These are phyloP conservation scores for Patiria pectinifera DNA, from an alignment of 53 echinoderm and acorn worm genomes.

Conservation along the genomic window DNA sequence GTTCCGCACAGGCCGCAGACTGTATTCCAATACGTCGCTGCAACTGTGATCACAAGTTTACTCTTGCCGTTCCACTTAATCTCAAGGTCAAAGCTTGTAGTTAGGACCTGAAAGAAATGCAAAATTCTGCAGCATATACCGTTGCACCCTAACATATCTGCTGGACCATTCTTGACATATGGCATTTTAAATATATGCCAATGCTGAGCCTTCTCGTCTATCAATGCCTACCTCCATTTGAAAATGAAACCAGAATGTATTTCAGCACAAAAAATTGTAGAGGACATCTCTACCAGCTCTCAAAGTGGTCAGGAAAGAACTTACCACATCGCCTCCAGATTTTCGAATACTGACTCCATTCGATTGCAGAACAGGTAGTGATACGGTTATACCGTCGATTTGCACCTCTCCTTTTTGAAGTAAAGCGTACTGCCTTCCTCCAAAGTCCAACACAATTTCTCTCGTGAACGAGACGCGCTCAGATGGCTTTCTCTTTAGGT, in stretches of 20 bases:
- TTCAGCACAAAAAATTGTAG: too few relatives aligned
- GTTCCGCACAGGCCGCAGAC: conserved; percentile 81
- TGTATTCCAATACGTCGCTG: conserved; percentile 66
- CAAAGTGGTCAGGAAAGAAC: too few relatives aligned
- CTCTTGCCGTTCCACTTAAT: conserved; percentile 56
- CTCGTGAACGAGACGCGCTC: conserved; percentile 66
- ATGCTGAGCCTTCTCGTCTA: too few relatives aligned
- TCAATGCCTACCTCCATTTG: too few relatives aligned
- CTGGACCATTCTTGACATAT: too few relatives aligned
- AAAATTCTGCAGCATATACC: background rate
- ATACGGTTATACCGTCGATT: conserved; percentile 68
- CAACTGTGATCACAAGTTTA: conserved; percentile 12
- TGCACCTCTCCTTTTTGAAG: conserved; percentile 48
- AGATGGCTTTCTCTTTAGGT: conserved; percentile 60
- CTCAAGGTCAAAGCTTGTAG: conserved; percentile 52
- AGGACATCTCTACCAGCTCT: too few relatives aligned
- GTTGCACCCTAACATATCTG: too few relatives aligned
- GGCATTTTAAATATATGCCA: too few relatives aligned
- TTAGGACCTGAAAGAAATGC: conserved; percentile 44
- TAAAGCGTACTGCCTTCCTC: conserved; percentile 46
- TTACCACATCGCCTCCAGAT: conserved; percentile 73
- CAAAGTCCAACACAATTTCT: conserved; percentile 62
- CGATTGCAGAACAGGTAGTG: conserved; percentile 62
- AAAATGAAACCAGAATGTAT: too few relatives aligned
- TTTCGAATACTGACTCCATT: conserved; percentile 62